phyloP scores from a whole-genome alignment of 2,113 vertebrate genomes.

The Enhydra lutris region DNA sequence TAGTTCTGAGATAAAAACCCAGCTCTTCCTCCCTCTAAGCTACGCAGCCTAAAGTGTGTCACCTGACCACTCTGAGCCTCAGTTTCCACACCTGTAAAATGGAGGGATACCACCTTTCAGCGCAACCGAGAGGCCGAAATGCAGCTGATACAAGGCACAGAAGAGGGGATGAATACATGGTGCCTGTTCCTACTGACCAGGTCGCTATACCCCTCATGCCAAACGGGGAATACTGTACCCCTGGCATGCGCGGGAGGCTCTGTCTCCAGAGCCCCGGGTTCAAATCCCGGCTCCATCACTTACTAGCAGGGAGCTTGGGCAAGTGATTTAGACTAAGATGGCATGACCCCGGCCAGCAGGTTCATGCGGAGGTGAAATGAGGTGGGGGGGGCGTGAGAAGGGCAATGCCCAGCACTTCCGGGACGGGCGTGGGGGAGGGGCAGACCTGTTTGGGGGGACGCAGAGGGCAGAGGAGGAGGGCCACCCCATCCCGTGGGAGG shows the following conservation, averaged over 20 bases:
- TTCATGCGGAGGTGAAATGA: accelerated
- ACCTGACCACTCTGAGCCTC: not conserved
- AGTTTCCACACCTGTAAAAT: not conserved
- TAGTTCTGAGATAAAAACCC: not conserved
- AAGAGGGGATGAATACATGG: accelerated
- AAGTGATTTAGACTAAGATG: too few species aligned
- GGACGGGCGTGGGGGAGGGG: not conserved
- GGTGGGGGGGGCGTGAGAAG: accelerated
- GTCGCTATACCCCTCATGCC: accelerated
- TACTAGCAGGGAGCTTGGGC: accelerated
- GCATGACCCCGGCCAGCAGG: not conserved
- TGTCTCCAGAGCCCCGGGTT: not conserved
- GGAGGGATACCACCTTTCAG: not conserved
- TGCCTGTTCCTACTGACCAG: accelerated
- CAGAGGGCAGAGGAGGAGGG: not conserved
- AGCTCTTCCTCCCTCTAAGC: not conserved
- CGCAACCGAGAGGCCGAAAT: accelerated
- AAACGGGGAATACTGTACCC: too few species aligned
- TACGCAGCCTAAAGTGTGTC: accelerated
- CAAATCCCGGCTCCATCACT: not conserved
- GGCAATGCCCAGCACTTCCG: accelerated
- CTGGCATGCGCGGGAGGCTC: not conserved
- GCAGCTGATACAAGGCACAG: accelerated
- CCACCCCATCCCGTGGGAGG: not conserved
- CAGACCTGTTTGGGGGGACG: not conserved